Evolutionary conservation across 2,797 vertebrate genomes (phyloP), one percentile per base, ranked within the genome.

Genomic region (Myotis vivesi): DNA sequence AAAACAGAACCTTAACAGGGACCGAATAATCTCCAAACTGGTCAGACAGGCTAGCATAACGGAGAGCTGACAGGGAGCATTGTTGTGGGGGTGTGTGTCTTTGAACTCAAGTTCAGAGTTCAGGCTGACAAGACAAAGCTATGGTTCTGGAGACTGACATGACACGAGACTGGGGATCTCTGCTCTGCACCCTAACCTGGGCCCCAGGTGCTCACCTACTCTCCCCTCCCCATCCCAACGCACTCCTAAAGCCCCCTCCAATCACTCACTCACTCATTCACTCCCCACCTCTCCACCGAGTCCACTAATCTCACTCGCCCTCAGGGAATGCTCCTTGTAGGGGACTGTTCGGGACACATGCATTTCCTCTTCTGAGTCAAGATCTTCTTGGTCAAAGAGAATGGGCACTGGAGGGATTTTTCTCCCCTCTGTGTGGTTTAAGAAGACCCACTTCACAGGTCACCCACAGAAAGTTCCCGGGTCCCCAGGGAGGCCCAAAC

Each of bases 391-490:
- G 20, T 90, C 83, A 69, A 86, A 79, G 82, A 68, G 1, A 0
- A 88, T 92, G 97, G 97, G 95, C 92, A 94, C 96, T 59, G 44
- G 96, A 90, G 91, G 95, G 97, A 95, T 97, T 97, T 97, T 97
- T 97, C 94, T 81, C 55, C 77, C 76, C n/a, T 95, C 94, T 95
- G 91, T 95, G 92, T 89, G 90, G 96, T 94, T 91, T 87, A 81
- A 96, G 95, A 96, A 97, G 93, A 90, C 94, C 97, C 95, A 96
- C 91, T 97, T 97, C 93, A 94, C 94, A 97, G 98, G 95, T 46
- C 8, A 8, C 33, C 55, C 33, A 20, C 55, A 7, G 12, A 15
- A 19, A 64, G 66, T 41, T 59, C 44, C 28, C 64, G 23, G 73
- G 25, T 5, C 20, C 59, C 20, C 20, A 1, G 12, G 64, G 59